Evolutionary conservation across 2,113 vertebrate species (phyloP), one percentile per base, ranked within the genome.

Genomic region (Tinamus guttatus): DNA sequence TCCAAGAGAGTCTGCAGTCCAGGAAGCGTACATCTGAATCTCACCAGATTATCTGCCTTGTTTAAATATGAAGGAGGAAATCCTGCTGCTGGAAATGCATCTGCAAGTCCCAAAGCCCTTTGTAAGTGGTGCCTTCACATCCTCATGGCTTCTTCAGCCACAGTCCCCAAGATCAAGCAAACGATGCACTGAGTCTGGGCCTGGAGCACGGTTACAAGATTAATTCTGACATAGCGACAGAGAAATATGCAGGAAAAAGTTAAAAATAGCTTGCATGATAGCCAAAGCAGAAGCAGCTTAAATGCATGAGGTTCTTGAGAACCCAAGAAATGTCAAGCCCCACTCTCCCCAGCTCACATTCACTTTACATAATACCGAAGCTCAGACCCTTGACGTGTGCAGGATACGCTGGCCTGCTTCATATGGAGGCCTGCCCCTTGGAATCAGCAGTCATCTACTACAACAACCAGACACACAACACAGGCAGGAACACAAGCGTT

Each of bases 191-290:
- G 49, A 67, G 32, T n/a, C 69, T 90, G 58, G 87, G 18, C 70
- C 82, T 36, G 52, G 24, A 68, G 12, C 18, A 51, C 28, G 1
- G 36, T 71, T 80, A 34, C 2, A 21, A 87, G 87, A 90, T 85
- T 22, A 68, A 49, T 93, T 95, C 59, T 93, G 78, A 85, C 80
- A 83, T 12, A n/a, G 58, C 62, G n/a, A 77, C 75, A 87, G 70
- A 49, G 32, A 77, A 75, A 80, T 65, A 68, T 3, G 22, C 63
- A 90, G 36, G 63, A 60, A 56, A 45, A 87, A 64, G 41, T 68
- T 87, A 59, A 79, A 95, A 94, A 69, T 64, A 92, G n/a, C 14
- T 78, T 59, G 27, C 59, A 28, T 17, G 58, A 28, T 41, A 75
- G 54, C n/a, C 90, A n/a, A 89, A 93, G 70, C 21, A 65, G 51